Evolutionary conservation across 2,797 vertebrate species (phyloP), one percentile per base, ranked within the genome.

Genomic region (Todus mexicanus): DNA sequence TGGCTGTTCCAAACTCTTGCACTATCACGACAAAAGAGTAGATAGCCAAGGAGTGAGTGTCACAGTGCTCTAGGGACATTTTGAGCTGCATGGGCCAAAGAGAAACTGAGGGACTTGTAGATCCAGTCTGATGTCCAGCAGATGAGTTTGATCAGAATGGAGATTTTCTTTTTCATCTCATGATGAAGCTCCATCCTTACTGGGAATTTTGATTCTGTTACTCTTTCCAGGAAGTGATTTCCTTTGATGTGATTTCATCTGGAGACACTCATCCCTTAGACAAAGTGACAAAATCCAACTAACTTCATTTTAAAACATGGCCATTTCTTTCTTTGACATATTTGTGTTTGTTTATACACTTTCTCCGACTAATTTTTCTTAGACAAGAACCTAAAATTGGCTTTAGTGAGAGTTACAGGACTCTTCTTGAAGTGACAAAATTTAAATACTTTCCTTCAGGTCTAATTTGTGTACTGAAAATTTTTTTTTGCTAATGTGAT

Each of bases 241-340:
- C 72, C 90, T 92, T 76, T 93, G 87, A 90, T 96, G 83, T 92
- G 65, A 61, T 96, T 95, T 89, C 81, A 66, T 94, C 90, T 93
- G 91, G 76, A 93, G 82, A 84, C 82, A 95, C 51, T 94, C 50
- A 91, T 47, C 70, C 68, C 63, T 95, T 94, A 89, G 72, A 94
- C 88, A 92, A 89, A 95, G 54, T 82, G 63, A 75, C 61, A 96
- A 89, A 80, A 93, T 73, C 66, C 78, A 94, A 80, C 80, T 95
- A 94, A 87, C n/a, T 95, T 96, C 25, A 91, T 83, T 94, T 94
- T 95, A 71, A 94, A 94, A 72, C 33, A 64, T 57, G 66, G 64
- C 71, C 33, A 35, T 90, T 95, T 94, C 10, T 91, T 91, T 88
- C 51, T 57, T 40, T 74, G 94, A 86, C 54, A 50, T 73, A 79